Percentiles rank a stretch among this genome's conserved stretches.
Conservation (phyloP, 1,140 invertebrate genomes). For the Zaprionus ghesquierei region DNA sequence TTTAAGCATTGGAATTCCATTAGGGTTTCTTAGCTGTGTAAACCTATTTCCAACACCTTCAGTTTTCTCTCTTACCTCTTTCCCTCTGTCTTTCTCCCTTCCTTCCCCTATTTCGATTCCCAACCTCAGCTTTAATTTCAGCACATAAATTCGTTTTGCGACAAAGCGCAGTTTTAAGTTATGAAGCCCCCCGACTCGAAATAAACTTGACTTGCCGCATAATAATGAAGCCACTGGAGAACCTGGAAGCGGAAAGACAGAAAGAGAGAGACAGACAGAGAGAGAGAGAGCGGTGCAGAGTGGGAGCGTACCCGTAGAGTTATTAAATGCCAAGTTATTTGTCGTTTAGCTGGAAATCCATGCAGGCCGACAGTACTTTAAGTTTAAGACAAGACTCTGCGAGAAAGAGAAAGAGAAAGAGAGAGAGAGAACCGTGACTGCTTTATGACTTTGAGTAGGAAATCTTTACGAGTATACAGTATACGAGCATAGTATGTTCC, state of each 20-base stretch:
- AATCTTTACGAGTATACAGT: conserved; percentile 64
- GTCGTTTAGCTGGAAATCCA: conserved; percentile 78
- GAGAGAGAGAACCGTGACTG: conserved; percentile 36
- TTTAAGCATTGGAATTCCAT: background rate
- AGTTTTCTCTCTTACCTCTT: background rate
- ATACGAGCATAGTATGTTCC: too few relatives aligned
- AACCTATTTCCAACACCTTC: background rate
- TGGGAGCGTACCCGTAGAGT: conserved; percentile 47
- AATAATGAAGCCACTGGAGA: conserved; percentile 51
- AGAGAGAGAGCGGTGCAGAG: background rate
- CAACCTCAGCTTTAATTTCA: conserved; percentile 60
- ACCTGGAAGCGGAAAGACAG: background rate
- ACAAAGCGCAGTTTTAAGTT: conserved; percentile 64
- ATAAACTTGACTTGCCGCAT: conserved; percentile 61
- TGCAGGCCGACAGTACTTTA: conserved; percentile 65
- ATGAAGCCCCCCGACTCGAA: conserved; percentile 46
- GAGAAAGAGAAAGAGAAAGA: background rate
- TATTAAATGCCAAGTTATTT: conserved; percentile 81
- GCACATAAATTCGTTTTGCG: conserved; percentile 63
- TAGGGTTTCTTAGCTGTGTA: background rate
- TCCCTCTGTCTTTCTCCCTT: background rate
- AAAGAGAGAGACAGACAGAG: background rate
- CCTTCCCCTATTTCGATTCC: background rate
- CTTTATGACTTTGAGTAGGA: conserved; percentile 76
- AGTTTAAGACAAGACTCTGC: conserved; percentile 55